These are phyloP conservation scores for Pterocles burchelli DNA, from an alignment of 2,113 vertebrate species.

Conservation along the genomic window DNA sequence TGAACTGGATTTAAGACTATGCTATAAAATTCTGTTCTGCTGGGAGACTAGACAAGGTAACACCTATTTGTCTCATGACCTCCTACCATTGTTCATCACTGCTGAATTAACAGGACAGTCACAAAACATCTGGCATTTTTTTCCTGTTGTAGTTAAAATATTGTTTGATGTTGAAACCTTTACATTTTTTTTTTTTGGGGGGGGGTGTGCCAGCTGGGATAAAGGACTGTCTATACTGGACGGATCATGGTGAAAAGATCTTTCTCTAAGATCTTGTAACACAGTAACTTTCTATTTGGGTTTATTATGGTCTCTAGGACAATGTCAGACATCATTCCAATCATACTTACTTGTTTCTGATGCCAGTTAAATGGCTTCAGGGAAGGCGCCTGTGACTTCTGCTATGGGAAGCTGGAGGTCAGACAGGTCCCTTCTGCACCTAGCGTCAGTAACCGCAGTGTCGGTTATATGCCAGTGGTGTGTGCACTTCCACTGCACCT, in stretches of 20 bases:
- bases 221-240: neutral
- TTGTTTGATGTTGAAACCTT: neutral
- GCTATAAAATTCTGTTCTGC: neutral
- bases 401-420: neutral
- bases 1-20: neutral
- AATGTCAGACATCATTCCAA: neutral
- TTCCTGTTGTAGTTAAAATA: neutral
- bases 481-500: rapidly evolving
- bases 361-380: neutral
- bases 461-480: rapidly evolving
- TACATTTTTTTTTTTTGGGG: neutral
- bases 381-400: neutral
- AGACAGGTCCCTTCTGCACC: neutral
- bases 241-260: neutral
- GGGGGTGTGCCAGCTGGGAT: neutral
- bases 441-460: neutral
- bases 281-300: neutral
- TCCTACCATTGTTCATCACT: neutral
- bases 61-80: neutral
- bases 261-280: neutral
- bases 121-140: neutral
- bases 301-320: neutral
- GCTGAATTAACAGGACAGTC: neutral
- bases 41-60: neutral
- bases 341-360: neutral